Conservation (phyloP, 2,113 vertebrate genomes). For the Ptilorrhoa leucosticta region DNA sequence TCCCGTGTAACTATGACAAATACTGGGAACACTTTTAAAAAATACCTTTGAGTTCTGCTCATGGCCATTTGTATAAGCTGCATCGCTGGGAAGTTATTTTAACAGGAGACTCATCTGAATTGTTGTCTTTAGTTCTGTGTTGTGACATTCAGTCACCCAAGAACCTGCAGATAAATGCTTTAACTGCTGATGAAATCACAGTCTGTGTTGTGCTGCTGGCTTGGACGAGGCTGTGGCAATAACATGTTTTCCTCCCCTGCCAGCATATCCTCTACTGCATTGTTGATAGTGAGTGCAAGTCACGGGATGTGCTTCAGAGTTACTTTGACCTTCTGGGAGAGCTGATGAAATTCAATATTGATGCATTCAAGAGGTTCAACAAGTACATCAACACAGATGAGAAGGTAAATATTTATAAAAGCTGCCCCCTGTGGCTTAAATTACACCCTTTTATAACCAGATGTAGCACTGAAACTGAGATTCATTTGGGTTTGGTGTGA, state of each 20-base stretch:
- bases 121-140: background rate
- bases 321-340: constrained; percentile 98
- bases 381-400: constrained; percentile 97
- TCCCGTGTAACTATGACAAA: background rate
- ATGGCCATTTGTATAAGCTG: background rate
- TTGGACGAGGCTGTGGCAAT: background rate
- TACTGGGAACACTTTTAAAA: background rate
- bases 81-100: background rate
- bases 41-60: background rate
- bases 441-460: background rate
- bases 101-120: background rate
- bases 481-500: background rate
- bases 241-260: background rate
- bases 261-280: constrained; percentile 99
- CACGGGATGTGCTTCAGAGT: constrained; percentile 95
- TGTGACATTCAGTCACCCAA: background rate
- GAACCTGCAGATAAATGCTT: background rate
- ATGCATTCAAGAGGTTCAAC: constrained; percentile 98
- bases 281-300: constrained; percentile 96
- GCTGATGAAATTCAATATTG: constrained; percentile 98
- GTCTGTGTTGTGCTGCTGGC: background rate
- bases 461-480: fast-evolving
- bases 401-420: constrained; percentile 80
- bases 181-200: background rate
- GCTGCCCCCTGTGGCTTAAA: background rate